phyloP scores from a whole-genome alignment of 2,113 vertebrate genomes.

The Bungarus multicinctus region DNA sequence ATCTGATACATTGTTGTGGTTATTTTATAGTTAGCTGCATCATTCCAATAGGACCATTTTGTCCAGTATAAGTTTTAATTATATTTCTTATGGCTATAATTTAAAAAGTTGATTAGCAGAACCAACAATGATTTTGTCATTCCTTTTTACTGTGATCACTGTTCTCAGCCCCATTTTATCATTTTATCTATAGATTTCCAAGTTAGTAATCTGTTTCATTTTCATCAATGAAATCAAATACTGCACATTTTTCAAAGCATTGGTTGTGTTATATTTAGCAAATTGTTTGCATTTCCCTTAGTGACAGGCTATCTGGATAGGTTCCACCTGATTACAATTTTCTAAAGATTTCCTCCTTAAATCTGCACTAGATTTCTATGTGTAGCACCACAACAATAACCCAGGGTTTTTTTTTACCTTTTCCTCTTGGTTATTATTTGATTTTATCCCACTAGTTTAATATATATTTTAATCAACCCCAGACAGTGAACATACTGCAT shows the following conservation, averaged over 20 bases:
- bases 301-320: not conserved
- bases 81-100: not conserved
- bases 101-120: not conserved
- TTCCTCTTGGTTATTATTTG: not conserved
- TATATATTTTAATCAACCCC: not conserved
- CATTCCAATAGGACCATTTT: not conserved
- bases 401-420: not conserved
- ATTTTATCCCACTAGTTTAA: not conserved
- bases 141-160: not conserved
- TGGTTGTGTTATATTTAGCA: not conserved
- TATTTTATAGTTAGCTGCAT: not conserved
- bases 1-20: not conserved
- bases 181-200: not conserved
- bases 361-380: not conserved
- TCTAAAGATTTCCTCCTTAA: not conserved
- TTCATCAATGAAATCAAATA: not conserved
- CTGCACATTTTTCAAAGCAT: not conserved
- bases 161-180: not conserved
- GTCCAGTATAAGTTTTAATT: not conserved
- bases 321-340: not conserved
- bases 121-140: not conserved
- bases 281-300: not conserved
- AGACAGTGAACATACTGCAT: not conserved
- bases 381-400: not conserved
- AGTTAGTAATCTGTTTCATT: not conserved